Evolutionary conservation across 53 echinoderm and acorn worm genomes (phyloP), one percentile per base, ranked within the genome.

Genomic region (Crossaster papposus): DNA sequence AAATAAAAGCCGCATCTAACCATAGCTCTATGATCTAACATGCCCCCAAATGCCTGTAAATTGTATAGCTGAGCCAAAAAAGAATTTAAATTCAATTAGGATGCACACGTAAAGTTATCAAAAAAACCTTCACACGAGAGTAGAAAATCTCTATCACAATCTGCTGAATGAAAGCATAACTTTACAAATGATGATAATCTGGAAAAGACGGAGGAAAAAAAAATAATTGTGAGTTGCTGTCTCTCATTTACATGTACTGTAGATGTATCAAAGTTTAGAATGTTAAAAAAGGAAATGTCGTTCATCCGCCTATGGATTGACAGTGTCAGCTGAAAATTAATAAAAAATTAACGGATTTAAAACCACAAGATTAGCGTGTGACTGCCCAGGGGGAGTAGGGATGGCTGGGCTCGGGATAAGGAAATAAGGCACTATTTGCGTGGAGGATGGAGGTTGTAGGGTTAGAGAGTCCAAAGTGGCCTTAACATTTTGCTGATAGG

Each of bases 391-490:
- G 82, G 68, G 65, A n/a, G 35, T 38, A 10, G 36, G 68, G 65
- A 35, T 26, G 38, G 50, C 32, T 84, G 84, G 51, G 54, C 20
- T 54, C 18, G 52, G 84, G 84, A 84, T 72, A 84, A 84, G 84
- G 84, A 84, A 72, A 84, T 44, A 32, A 70, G 51, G 1, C 0
- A 51, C 10, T 84, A 84, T 72, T 84, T 84, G 51, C 28, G 26
- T n/a, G 38, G 35, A n/a, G 38, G 3, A 33, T 63, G 18, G 31
- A 51, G 44, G 18, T 30, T 33, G 62, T 33, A 58, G 10, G 17
- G 62, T 33, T 32, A 64, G 22, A 17, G 30, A 33, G 20, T 26
- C 30, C 0, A 36, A 74, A 31, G 13, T 26, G 23, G 30, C 36
- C 4, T 17, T 22, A 13, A n/a, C 17, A 34, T 31, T 31, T 20